These are phyloP conservation scores for Gastrophryne carolinensis DNA, from an alignment of 2,797 vertebrate species.

Conservation along the genomic window DNA sequence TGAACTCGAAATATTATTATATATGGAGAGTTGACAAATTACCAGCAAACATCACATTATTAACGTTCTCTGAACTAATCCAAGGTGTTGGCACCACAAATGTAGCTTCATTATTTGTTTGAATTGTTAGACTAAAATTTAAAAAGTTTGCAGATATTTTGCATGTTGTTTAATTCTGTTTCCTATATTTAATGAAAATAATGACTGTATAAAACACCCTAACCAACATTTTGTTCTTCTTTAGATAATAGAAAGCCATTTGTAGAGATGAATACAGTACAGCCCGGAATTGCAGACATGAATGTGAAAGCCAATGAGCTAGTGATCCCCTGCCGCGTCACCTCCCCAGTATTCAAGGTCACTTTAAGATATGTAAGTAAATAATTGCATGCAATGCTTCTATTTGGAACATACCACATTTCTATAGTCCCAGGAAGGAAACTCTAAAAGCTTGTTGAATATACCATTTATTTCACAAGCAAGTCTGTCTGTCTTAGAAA, in stretches of 20 bases:
- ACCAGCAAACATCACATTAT: no score
- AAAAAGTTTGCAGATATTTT: no score
- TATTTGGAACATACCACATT: background rate
- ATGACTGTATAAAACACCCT: background rate
- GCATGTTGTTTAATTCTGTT: no score
- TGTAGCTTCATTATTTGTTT: no score
- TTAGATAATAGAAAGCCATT: conserved; percentile 79
- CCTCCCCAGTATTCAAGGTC: conserved; percentile 73
- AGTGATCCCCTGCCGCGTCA: conserved; percentile 79
- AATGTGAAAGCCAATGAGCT: conserved; percentile 56
- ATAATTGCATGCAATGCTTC: background rate
- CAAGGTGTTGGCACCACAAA: no score
- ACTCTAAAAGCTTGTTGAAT: background rate
- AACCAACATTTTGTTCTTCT: background rate
- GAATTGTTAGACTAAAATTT: no score
- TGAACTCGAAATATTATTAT: no score
- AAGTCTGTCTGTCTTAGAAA: background rate
- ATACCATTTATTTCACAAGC: background rate
- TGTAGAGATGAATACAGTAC: conserved; percentile 55
- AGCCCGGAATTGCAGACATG: conserved; percentile 55
- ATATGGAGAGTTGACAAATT: no score
- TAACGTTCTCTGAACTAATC: no score
- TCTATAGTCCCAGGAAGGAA: background rate
- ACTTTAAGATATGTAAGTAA: conserved; percentile 71
- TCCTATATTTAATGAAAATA: background rate